Evolutionary conservation across 2,113 vertebrate species (phyloP).

Genomic region (Abramis brama): DNA sequence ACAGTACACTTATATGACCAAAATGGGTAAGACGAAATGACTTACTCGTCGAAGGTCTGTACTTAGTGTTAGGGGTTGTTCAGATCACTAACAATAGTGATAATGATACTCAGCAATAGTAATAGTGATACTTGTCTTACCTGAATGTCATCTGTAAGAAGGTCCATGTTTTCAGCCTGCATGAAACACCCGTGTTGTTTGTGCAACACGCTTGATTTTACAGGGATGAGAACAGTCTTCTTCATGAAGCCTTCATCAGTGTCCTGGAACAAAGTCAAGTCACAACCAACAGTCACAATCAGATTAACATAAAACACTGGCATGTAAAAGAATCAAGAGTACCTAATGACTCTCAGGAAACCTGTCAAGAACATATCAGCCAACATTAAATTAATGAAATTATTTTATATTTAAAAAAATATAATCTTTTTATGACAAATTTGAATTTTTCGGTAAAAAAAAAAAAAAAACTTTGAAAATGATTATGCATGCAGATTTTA

Average conservation of each 20-base stretch:
- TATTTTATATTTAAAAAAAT: too few relatives aligned
- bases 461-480: too few relatives aligned
- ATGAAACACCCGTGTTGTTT: neutral
- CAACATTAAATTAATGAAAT: neutral
- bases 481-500: too few relatives aligned
- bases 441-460: too few relatives aligned
- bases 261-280: conserved; percentile 54
- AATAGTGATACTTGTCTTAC: conserved; percentile 3
- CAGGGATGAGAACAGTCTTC: conserved; percentile 69
- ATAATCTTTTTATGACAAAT: too few relatives aligned
- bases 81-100: neutral
- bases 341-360: neutral
- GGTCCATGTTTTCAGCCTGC: conserved; percentile 2
- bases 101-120: neutral
- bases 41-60: neutral
- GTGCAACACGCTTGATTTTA: neutral
- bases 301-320: too few relatives aligned
- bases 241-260: conserved; percentile 75
- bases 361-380: neutral
- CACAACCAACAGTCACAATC: too few relatives aligned
- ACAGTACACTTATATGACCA: neutral
- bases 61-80: neutral
- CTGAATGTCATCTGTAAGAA: conserved; percentile 16
- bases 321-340: too few relatives aligned
- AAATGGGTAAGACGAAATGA: neutral